Percentiles rank a stretch among this genome's conserved stretches.
phyloP scores from a whole-genome alignment of 2,888 invertebrate species.

The Leistus spinibarbis region DNA sequence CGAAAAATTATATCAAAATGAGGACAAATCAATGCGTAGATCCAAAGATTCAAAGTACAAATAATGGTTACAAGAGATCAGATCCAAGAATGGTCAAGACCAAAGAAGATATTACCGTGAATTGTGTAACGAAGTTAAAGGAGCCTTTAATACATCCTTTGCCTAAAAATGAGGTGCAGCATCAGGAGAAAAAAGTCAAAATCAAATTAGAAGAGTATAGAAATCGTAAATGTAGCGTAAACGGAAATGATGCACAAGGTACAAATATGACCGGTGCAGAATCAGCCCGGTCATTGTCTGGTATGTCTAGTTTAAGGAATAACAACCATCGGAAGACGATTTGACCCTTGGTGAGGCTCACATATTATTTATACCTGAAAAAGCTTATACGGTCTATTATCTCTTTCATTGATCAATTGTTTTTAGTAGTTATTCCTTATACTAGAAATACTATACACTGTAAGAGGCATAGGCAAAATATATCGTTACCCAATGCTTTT shows the following conservation, averaged over 20 bases:
- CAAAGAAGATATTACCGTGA: not conserved
- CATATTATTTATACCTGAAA: too few species aligned
- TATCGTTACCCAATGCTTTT: too few species aligned
- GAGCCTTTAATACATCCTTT: not conserved
- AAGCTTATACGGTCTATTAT: too few species aligned
- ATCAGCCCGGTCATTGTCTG: too few species aligned
- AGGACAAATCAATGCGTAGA: slow-evolving; percentile 12
- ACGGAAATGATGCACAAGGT: slow-evolving; percentile 3
- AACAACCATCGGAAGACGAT: too few species aligned
- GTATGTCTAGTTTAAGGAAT: too few species aligned
- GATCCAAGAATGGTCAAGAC: slow-evolving; percentile 13
- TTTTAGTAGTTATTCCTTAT: too few species aligned
- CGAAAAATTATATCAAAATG: slow-evolving; percentile 28
- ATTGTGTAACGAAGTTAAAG: not conserved
- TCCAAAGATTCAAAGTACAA: not conserved
- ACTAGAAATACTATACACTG: too few species aligned
- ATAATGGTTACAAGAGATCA: slow-evolving; percentile 1
- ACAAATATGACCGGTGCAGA: too few species aligned
- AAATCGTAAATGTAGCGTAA: slow-evolving; percentile 19
- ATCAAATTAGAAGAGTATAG: slow-evolving; percentile 29
- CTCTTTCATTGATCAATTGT: too few species aligned
- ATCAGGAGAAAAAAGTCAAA: slow-evolving; percentile 23
- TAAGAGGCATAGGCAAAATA: too few species aligned
- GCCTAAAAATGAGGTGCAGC: not conserved
- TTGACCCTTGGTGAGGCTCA: too few species aligned